Conservation (phyloP, 2,888 invertebrate species). For the Rhopalosiphum nymphaeae region DNA sequence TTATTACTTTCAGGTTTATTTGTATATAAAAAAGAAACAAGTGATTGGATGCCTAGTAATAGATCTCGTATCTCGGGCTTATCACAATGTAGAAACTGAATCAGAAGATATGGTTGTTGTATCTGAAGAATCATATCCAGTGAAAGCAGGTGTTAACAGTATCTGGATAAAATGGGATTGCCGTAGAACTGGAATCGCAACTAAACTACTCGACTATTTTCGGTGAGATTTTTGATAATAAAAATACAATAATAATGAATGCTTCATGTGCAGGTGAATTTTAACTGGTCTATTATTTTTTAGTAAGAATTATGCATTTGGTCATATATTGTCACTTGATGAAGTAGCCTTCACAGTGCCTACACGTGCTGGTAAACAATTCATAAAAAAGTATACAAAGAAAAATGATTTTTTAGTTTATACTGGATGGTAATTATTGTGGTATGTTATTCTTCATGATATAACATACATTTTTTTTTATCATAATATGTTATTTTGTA, state of each 20-base stretch:
- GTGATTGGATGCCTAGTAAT: slow-evolving; percentile 85
- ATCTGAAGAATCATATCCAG: slow-evolving; percentile 79
- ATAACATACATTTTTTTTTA: background rate
- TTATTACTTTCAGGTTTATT: slow-evolving; percentile 74
- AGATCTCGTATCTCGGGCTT: slow-evolving; percentile 78
- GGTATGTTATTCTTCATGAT: background rate
- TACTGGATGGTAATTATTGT: slow-evolving; percentile 68
- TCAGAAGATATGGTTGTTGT: slow-evolving; percentile 77
- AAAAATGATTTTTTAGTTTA: slow-evolving; percentile 82
- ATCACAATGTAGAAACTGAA: slow-evolving; percentile 75
- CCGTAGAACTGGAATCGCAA: slow-evolving; percentile 81
- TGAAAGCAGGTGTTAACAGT: slow-evolving; percentile 86
- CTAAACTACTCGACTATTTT: slow-evolving; percentile 80
- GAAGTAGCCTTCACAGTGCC: slow-evolving; percentile 91
- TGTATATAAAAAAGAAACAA: slow-evolving; percentile 81
- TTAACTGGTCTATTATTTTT: slow-evolving; percentile 67
- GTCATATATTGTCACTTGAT: slow-evolving; percentile 74
- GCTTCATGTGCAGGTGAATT: background rate
- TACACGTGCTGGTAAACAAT: slow-evolving; percentile 81
- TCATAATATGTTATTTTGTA: background rate
- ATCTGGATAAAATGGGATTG: slow-evolving; percentile 84
- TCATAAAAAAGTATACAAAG: slow-evolving; percentile 82
- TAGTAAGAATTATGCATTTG: slow-evolving; percentile 79
- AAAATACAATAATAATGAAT: slow-evolving; percentile 40
- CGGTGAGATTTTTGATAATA: slow-evolving; percentile 71